Conservation (phyloP, 2,113 vertebrate genomes). For the Centrocercus urophasianus region DNA sequence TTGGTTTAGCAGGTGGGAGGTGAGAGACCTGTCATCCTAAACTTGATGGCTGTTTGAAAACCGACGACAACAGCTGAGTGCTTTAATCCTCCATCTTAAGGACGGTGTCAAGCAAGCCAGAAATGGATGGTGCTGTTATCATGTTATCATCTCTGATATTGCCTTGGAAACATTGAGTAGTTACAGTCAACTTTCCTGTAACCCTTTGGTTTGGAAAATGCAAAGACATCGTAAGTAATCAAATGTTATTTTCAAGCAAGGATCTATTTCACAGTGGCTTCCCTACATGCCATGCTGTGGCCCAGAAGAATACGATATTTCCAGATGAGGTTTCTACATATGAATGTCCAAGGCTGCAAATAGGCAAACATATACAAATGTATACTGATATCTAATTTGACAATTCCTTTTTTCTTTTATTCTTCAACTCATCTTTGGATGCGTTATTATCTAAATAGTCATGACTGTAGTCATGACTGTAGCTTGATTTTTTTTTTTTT, state of each 20-base stretch:
- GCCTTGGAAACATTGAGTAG: neutral
- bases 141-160: neutral
- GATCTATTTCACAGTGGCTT: neutral
- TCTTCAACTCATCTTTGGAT: neutral
- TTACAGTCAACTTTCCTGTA: neutral
- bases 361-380: neutral
- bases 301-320: accelerated
- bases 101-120: neutral
- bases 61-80: neutral
- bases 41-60: neutral
- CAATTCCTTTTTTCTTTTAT: neutral
- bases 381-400: neutral
- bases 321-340: neutral
- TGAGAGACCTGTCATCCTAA: neutral
- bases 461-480: neutral
- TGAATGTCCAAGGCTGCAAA: neutral
- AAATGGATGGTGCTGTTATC: neutral
- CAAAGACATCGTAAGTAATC: accelerated
- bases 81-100: neutral
- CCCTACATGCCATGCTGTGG: accelerated
- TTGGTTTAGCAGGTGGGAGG: neutral
- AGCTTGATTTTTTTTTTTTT: neutral
- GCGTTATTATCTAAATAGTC: neutral
- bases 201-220: neutral
- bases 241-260: neutral